Percentiles rank a stretch among this genome's conserved stretches.
Evolutionary conservation across 2,888 invertebrate species (phyloP).

Genomic region (Drosophila maculinotata): DNA sequence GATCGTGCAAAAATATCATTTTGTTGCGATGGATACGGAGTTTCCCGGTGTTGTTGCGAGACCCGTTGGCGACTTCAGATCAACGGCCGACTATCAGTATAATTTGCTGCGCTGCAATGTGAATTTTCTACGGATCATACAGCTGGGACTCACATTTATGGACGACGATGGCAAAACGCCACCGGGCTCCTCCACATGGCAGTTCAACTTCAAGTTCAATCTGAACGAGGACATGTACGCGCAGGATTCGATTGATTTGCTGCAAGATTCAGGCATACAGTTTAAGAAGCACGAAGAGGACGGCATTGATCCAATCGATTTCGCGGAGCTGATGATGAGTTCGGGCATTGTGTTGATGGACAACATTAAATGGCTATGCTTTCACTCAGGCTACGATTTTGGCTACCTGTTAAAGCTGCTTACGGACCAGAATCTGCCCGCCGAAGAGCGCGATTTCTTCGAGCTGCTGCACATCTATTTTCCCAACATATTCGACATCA

Average conservation of each 20-base stretch:
- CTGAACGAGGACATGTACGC: conserved; percentile 99
- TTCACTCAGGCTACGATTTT: conserved; percentile 99
- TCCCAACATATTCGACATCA: conserved; percentile 99
- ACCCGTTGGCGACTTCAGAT: conserved; percentile 97
- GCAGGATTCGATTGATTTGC: conserved; percentile 98
- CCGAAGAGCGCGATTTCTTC: conserved; percentile 98
- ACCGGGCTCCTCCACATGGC: conserved; percentile 97
- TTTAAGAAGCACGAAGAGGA: conserved; percentile 99
- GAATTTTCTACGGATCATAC: conserved; percentile 98
- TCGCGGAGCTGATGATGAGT: conserved; percentile 98
- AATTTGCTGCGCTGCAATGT: conserved; percentile 98
- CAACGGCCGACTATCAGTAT: conserved; percentile 96
- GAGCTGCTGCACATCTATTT: conserved; percentile 97
- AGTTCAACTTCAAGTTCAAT: conserved; percentile 99
- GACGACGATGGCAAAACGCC: conserved; percentile 98
- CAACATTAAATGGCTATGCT: conserved; percentile 99
- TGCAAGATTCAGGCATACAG: conserved; percentile 98
- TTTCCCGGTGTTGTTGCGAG: conserved; percentile 99
- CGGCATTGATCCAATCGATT: conserved; percentile 98
- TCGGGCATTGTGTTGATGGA: conserved; percentile 98
- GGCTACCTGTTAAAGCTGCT: conserved; percentile 98
- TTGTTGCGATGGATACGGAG: conserved; percentile 98
- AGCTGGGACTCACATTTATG: conserved; percentile 97
- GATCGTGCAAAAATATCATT: conserved; percentile 93
- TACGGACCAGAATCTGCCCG: conserved; percentile 97